A percentile compares a stretch with the other conserved stretches of the same genome.
Evolutionary conservation across 53 echinoderm and acorn worm genomes (phyloP).

Genomic region (Paracentrotus lividus): DNA sequence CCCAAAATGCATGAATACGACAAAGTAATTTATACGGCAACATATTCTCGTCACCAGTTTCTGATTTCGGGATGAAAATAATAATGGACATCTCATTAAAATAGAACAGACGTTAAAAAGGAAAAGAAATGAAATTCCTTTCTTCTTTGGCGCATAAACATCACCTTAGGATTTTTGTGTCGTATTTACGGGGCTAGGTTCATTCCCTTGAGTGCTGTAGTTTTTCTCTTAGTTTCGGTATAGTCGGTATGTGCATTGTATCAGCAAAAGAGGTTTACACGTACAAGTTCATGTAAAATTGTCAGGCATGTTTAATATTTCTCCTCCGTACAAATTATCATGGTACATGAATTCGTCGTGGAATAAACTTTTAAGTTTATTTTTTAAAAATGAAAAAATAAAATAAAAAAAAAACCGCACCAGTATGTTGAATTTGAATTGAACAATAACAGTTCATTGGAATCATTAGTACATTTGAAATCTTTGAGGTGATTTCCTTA

Average conservation of each 20-base stretch:
- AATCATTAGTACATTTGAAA: too few species aligned
- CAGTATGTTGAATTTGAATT: too few species aligned
- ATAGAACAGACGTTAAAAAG: constrained; percentile 19
- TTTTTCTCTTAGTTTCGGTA: constrained; percentile 55
- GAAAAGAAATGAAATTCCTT: constrained; percentile 48
- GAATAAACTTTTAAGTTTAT: too few species aligned
- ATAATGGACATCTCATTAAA: constrained; percentile 40
- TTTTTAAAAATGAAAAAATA: too few species aligned
- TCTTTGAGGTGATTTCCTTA: too few species aligned
- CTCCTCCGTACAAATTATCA: background rate
- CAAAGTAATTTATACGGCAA: constrained; percentile 24
- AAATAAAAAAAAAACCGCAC: too few species aligned
- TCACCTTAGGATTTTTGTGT: constrained; percentile 60
- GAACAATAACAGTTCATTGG: too few species aligned
- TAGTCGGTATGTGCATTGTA: background rate
- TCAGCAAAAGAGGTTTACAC: background rate
- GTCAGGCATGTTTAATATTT: background rate
- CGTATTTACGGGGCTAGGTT: constrained; percentile 61
- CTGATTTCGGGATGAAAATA: constrained; percentile 39
- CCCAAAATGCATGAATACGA: background rate
- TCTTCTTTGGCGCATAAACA: constrained; percentile 57
- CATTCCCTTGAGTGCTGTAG: constrained; percentile 54
- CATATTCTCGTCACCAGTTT: constrained; percentile 1
- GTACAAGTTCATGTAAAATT: background rate
- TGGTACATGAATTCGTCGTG: background rate